Percentiles rank a stretch among this genome's conserved stretches.
Evolutionary conservation across 2,888 invertebrate species (phyloP).

Genomic region (Taphrorychus bicolor): DNA sequence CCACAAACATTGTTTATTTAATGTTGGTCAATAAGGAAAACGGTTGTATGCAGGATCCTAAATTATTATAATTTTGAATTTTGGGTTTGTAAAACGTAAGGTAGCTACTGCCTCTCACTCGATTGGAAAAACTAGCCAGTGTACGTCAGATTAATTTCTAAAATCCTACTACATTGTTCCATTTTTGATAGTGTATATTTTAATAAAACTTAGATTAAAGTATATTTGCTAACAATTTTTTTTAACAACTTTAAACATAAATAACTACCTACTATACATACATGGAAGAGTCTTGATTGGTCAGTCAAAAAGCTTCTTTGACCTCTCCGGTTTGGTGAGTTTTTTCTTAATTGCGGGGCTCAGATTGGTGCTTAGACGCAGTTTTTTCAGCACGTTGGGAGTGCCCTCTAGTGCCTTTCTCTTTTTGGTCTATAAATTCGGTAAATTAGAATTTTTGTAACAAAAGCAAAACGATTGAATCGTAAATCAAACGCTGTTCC

Average conservation of each 20-base stretch:
- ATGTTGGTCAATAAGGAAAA: too few species aligned
- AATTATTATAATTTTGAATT: too few species aligned
- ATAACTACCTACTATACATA: neutral
- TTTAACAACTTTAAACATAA: neutral
- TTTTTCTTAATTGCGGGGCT: conserved; percentile 51
- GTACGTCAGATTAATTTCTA: conserved; percentile 18
- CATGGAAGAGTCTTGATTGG: too few species aligned
- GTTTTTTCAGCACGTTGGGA: conserved; percentile 54
- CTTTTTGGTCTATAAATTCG: conserved; percentile 50
- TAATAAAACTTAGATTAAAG: conserved; percentile 36
- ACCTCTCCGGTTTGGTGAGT: conserved; percentile 40
- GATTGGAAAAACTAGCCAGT: too few species aligned
- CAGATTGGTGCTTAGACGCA: conserved; percentile 51
- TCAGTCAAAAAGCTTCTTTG: conserved; percentile 35
- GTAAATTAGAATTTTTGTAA: neutral
- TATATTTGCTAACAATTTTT: neutral
- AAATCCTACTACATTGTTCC: conserved; percentile 31
- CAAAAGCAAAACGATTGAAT: too few species aligned
- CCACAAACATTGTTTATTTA: too few species aligned
- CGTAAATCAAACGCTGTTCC: too few species aligned
- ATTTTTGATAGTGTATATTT: conserved; percentile 42
- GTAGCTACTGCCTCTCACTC: too few species aligned
- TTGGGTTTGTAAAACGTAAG: too few species aligned
- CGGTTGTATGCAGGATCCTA: too few species aligned
- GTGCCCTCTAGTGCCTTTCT: conserved; percentile 53